Conservation (phyloP, 1,140 invertebrate species). For the Sesamia nonagrioides region DNA sequence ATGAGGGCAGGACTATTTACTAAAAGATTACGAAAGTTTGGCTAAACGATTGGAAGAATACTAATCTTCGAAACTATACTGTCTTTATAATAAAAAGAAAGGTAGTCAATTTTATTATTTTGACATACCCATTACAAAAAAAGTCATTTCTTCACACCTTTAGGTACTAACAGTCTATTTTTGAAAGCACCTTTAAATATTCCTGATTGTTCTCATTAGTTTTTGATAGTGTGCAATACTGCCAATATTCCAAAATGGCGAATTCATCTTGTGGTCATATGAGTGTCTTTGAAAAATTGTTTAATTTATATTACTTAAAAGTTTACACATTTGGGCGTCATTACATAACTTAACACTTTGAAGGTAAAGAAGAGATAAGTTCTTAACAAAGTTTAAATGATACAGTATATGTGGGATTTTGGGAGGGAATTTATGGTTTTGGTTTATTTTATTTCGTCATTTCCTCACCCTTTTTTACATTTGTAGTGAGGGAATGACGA, state of each 20-base stretch:
- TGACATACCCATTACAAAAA: no score
- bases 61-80: no score
- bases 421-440: no score
- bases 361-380: constrained; percentile 52
- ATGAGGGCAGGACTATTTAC: no score
- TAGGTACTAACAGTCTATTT: constrained; percentile 55
- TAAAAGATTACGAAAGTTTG: no score
- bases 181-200: constrained; percentile 54
- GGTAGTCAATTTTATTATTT: no score
- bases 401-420: constrained; percentile 49
- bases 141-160: no score
- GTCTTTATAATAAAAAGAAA: no score
- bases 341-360: constrained; percentile 56
- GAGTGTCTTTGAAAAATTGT: constrained; percentile 48
- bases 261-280: constrained; percentile 47
- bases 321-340: constrained; percentile 53
- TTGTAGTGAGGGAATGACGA: constrained; percentile 57
- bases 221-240: constrained; percentile 53
- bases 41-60: no score
- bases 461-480: constrained; percentile 57
- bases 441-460: constrained; percentile 59
- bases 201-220: constrained; percentile 53
- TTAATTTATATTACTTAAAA: constrained; percentile 42
- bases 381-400: constrained; percentile 52
- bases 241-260: constrained; percentile 56